Conservation (phyloP, 2,888 invertebrate species). For the Euplexia lucipara region DNA sequence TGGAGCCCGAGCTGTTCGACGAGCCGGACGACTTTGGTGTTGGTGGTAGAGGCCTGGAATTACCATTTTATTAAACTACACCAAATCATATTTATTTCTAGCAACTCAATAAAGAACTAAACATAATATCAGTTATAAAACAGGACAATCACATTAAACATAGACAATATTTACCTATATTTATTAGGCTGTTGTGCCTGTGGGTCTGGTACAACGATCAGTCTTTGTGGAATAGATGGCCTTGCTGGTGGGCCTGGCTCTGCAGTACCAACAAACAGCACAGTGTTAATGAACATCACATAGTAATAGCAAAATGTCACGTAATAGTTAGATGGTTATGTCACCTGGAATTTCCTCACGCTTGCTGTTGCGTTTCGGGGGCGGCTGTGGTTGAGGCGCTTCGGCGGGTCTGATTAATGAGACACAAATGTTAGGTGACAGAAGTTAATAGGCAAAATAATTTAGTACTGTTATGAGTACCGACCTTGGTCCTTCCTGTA, state of each 20-base stretch:
- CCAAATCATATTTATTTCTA: not conserved
- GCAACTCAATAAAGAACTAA: not conserved
- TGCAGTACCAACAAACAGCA: constrained; percentile 75
- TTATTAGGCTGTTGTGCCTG: constrained; percentile 93
- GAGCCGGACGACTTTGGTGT: constrained; percentile 94
- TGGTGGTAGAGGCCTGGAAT: constrained; percentile 94
- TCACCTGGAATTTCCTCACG: constrained; percentile 91
- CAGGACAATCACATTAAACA: constrained; percentile 12
- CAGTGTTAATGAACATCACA: constrained; percentile 51
- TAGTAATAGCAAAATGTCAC: constrained; percentile 55
- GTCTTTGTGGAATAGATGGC: constrained; percentile 97
- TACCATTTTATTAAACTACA: not conserved
- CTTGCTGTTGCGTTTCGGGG: constrained; percentile 91
- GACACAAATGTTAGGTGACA: constrained; percentile 56
- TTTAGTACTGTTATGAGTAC: constrained; percentile 38
- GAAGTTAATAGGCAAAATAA: constrained; percentile 55
- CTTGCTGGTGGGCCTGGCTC: constrained; percentile 97
- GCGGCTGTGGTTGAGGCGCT: constrained; percentile 91
- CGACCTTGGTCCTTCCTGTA: constrained; percentile 94
- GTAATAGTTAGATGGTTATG: constrained; percentile 62
- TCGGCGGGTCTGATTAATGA: constrained; percentile 92
- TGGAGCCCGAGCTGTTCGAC: constrained; percentile 91
- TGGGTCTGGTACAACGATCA: constrained; percentile 97
- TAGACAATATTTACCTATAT: constrained; percentile 84
- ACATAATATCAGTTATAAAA: constrained; percentile 16